These are phyloP conservation scores for Odontomyia ornata DNA, from an alignment of 2,888 invertebrate genomes.

Conservation along the genomic window DNA sequence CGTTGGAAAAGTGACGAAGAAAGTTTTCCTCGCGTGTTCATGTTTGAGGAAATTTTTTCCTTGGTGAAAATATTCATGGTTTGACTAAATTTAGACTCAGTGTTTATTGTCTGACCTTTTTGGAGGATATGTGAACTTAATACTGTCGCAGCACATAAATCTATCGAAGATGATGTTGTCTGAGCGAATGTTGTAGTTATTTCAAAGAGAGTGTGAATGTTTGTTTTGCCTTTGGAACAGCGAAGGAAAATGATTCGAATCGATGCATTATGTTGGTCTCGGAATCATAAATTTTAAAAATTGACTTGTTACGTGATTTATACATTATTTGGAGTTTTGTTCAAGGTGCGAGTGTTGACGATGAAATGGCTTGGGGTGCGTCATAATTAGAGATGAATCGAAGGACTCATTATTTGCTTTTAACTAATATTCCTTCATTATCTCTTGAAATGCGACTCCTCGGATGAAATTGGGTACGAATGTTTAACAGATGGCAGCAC, in stretches of 20 bases:
- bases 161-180: conserved; percentile 26
- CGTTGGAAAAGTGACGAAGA: not conserved
- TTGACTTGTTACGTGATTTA: conserved; percentile 37
- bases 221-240: not conserved
- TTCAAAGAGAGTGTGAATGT: not conserved
- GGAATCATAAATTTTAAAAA: conserved; percentile 40
- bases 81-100: conserved; percentile 15
- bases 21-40: conserved; percentile 32
- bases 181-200: not conserved
- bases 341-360: no score
- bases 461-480: no score
- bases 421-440: no score
- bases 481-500: not conserved
- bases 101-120: conserved; percentile 42
- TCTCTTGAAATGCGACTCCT: no score
- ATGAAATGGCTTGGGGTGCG: no score
- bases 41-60: not conserved
- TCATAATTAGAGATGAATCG: no score
- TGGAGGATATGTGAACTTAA: conserved; percentile 37
- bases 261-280: conserved; percentile 22
- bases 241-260: conserved; percentile 7
- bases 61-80: conserved; percentile 14
- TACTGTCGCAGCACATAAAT: conserved; percentile 36
- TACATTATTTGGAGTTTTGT: not conserved
- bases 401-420: no score